Evolutionary conservation across 1,140 invertebrate species (phyloP).

Genomic region (Batillaria attramentaria): DNA sequence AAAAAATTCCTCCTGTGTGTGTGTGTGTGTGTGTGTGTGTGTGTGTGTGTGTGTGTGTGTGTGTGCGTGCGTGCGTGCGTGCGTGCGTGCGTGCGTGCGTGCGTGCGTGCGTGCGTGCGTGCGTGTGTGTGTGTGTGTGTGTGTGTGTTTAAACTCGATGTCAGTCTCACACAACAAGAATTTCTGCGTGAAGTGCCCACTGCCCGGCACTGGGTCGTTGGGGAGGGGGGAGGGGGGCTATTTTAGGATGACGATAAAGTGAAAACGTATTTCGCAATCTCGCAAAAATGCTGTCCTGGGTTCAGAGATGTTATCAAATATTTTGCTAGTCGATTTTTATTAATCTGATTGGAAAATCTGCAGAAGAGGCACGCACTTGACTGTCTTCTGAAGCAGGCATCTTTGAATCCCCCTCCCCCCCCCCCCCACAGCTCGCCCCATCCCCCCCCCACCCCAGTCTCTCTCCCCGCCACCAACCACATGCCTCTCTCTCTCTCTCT

Average conservation of each 20-base stretch:
- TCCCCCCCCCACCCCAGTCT: neutral
- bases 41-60: constrained; percentile 29
- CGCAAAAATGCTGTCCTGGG: too few relatives aligned
- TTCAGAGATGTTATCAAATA: too few relatives aligned
- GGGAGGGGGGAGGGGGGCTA: too few relatives aligned
- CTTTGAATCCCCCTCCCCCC: too few relatives aligned
- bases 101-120: constrained; percentile 27
- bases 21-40: constrained; percentile 27
- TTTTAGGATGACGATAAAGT: too few relatives aligned
- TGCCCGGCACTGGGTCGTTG: too few relatives aligned
- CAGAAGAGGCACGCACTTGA: too few relatives aligned
- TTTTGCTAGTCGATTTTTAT: too few relatives aligned
- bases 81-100: constrained; percentile 1
- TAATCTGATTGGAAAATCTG: too few relatives aligned
- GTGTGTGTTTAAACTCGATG: neutral
- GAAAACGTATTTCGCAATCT: too few relatives aligned
- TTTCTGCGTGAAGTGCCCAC: neutral
- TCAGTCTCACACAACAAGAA: neutral
- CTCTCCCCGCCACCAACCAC: neutral
- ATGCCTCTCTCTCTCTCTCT: neutral
- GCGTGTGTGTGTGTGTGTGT: constrained; percentile 14
- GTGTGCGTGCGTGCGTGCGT: constrained; percentile 19
- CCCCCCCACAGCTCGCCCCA: neutral
- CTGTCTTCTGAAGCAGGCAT: too few relatives aligned
- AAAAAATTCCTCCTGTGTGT: constrained; percentile 3